Evolutionary conservation across 2,113 vertebrate species (phyloP), one percentile per base, ranked within the genome.

Genomic region (Sakesphorus luctuosus): DNA sequence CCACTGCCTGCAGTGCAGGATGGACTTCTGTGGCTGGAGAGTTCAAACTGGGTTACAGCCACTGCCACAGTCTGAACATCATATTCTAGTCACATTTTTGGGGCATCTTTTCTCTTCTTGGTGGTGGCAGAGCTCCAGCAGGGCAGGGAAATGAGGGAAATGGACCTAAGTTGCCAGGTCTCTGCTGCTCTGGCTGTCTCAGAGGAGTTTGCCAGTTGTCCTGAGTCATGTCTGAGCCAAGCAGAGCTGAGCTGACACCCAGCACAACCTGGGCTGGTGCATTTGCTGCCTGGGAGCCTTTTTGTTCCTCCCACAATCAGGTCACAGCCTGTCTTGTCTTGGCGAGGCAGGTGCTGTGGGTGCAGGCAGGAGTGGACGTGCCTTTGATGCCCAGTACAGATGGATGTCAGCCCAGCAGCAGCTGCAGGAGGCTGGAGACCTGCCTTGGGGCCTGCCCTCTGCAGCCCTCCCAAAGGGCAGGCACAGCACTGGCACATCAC

Each of bases 11-110:
- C 92, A 87, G 61, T 5, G 1, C 2, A 0, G 55, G 67, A 50
- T 1, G 10, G 55, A 77, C 62, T 65, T 78, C 53, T 4, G 9
- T 7, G 29, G 20, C 76, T 55, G 29, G 13, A 66, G 83, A 71
- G 80, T 92, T 95, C 89, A 93, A n/a, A 69, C 83, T 92, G 89
- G 90, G 86, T 94, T 71, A 92, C 43, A 94, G 94, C 43, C 7
- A 1, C 80, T 92, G 79, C 86, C 8, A 56, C 76, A 92, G 79
- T 50, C 85, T 84, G 86, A 92, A 66, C 63, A 81, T 15, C 79
- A 74, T 71, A 92, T 93, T 77, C 87, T 16, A 81, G 73, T 53
- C 11, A 19, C 80, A 67, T 82, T 28, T 93, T 93, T 94, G 87
- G 55, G 95, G 77, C 96, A 92, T 74, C 89, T 89, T 65, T 83